These are phyloP conservation scores for Rostratula benghalensis DNA, from an alignment of 2,113 vertebrate species.

Conservation along the genomic window DNA sequence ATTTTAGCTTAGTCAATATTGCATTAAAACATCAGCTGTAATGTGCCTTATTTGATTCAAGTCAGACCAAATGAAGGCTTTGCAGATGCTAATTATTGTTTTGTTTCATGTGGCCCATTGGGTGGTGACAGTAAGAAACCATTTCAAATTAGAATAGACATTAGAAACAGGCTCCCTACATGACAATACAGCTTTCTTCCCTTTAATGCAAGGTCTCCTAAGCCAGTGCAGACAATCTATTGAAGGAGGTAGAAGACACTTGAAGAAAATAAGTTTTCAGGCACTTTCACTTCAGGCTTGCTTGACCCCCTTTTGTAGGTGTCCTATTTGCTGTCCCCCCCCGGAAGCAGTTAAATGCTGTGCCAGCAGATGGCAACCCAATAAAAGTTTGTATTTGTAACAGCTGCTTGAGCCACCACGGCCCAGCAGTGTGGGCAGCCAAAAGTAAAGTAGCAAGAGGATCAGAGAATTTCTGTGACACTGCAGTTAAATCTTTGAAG, in stretches of 20 bases:
- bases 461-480: neutral
- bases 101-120: neutral
- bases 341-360: neutral
- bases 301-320: neutral
- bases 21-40: neutral
- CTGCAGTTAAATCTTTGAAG: neutral
- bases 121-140: neutral
- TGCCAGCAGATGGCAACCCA: constrained; percentile 53
- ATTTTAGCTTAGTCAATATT: neutral
- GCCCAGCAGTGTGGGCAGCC: neutral
- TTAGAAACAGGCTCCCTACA: neutral
- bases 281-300: neutral
- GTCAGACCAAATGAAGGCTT: neutral
- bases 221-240: neutral
- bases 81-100: neutral
- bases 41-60: neutral
- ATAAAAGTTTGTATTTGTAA: neutral
- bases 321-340: neutral
- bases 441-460: neutral
- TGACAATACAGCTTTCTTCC: neutral
- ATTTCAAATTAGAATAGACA: neutral
- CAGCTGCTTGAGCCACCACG: neutral
- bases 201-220: neutral
- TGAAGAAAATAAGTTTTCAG: fast-evolving
- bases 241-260: neutral